Evolutionary conservation across 2,113 vertebrate genomes (phyloP).

Genomic region (Dromas ardeola): DNA sequence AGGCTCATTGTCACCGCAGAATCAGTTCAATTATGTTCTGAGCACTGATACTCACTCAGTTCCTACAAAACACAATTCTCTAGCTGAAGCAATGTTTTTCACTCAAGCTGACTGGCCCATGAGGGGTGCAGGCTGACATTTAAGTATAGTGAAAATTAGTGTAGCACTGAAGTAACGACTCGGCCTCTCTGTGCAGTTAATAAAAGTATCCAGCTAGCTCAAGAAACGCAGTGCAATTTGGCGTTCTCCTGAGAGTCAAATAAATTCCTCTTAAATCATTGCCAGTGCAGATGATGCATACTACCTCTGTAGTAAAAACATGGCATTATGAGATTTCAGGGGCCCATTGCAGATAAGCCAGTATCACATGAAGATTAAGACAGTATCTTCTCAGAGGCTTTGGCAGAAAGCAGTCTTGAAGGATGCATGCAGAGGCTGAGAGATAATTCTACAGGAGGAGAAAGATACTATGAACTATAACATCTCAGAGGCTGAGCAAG

Average conservation of each 20-base stretch:
- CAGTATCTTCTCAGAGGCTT: not conserved
- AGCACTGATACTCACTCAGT: not conserved
- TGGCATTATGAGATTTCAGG: not conserved
- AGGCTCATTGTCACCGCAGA: not conserved
- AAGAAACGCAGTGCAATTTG: not conserved
- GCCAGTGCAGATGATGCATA: not conserved
- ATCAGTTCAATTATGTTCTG: not conserved
- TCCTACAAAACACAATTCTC: not conserved
- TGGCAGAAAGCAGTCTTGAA: not conserved
- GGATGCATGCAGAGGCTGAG: not conserved
- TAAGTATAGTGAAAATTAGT: not conserved
- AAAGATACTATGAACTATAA: not conserved
- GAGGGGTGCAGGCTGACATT: not conserved
- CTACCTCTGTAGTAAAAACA: not conserved
- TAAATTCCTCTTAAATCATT: not conserved
- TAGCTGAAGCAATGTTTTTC: not conserved
- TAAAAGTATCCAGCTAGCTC: not conserved
- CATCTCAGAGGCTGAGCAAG: not conserved
- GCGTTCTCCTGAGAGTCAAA: not conserved
- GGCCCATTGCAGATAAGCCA: not conserved
- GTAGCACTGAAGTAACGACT: not conserved
- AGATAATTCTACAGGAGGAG: not conserved
- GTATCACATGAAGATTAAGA: not conserved
- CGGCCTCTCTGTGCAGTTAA: not conserved
- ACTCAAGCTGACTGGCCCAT: not conserved